Conservation (phyloP, 2,797 vertebrate genomes). For the Morelia viridis region DNA sequence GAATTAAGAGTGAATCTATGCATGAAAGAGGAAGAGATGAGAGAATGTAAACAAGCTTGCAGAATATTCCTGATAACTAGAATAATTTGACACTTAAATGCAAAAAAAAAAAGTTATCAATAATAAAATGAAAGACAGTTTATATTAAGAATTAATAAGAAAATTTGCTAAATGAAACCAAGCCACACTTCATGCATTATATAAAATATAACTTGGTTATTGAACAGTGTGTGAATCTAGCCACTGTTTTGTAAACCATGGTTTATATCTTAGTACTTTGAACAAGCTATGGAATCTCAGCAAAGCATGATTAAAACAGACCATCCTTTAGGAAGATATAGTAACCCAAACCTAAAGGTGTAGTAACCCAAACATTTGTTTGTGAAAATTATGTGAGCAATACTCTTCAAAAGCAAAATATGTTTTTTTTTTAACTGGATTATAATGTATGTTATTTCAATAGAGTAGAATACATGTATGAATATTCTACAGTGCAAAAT, state of each 20-base stretch:
- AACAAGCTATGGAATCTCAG: background rate
- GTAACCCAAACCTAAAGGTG: background rate
- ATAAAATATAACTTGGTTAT: background rate
- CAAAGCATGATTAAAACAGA: slow-evolving; percentile 31
- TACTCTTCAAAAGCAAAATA: slow-evolving; percentile 54
- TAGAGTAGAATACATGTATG: slow-evolving; percentile 11
- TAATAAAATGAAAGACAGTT: background rate
- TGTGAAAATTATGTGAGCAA: slow-evolving; percentile 50
- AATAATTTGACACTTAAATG: background rate
- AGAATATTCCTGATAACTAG: background rate
- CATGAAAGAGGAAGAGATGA: no score
- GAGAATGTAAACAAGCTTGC: background rate
- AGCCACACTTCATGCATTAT: background rate
- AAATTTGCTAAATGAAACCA: background rate
- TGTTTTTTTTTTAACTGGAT: slow-evolving; percentile 22
- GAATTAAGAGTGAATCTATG: background rate
- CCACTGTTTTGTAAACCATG: background rate
- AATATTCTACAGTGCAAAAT: slow-evolving; percentile 41
- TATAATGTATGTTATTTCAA: slow-evolving; percentile 54
- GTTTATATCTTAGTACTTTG: background rate
- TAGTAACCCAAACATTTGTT: background rate
- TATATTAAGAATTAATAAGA: background rate
- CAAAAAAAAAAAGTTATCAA: no score
- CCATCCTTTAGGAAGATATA: background rate
- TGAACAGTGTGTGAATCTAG: background rate